Percentiles rank a stretch among this genome's conserved stretches.
Conservation (phyloP, 2,888 invertebrate species). For the Pegoplata infirma region DNA sequence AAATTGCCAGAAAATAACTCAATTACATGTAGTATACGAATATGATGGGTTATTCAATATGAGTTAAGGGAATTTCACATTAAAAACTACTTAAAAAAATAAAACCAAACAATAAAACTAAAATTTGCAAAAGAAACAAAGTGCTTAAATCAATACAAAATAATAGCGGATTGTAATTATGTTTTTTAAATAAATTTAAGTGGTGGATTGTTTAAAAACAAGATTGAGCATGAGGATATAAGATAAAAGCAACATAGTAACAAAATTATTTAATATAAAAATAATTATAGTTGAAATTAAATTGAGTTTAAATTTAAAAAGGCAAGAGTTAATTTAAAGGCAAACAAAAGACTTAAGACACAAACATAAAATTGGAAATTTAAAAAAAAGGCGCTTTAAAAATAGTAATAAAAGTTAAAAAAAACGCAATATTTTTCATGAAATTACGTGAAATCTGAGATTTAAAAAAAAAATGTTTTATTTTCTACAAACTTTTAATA, state of each 20-base stretch:
- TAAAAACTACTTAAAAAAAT: constrained; percentile 41
- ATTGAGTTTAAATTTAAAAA: no score
- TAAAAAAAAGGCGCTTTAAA: no score
- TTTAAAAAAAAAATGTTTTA: no score
- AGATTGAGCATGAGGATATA: constrained; percentile 18
- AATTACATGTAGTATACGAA: constrained; percentile 54
- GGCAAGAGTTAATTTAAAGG: no score
- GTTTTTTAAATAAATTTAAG: constrained; percentile 29
- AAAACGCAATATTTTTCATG: no score
- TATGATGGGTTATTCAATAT: constrained; percentile 56
- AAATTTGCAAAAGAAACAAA: not conserved
- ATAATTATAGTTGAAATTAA: constrained; percentile 32
- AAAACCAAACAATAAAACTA: constrained; percentile 21
- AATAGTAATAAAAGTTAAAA: no score
- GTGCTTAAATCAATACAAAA: constrained; percentile 23
- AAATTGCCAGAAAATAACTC: constrained; percentile 42
- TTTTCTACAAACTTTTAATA: no score
- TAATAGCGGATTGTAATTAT: constrained; percentile 22
- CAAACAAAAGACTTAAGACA: no score
- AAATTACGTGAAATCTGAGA: no score
- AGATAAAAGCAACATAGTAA: constrained; percentile 22
- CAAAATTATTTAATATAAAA: constrained; percentile 26
- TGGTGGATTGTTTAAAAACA: constrained; percentile 4
- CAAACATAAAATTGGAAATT: no score
- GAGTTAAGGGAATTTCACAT: constrained; percentile 58